These are phyloP conservation scores for Autographa gamma DNA, from an alignment of 2,888 invertebrate genomes.

Conservation along the genomic window DNA sequence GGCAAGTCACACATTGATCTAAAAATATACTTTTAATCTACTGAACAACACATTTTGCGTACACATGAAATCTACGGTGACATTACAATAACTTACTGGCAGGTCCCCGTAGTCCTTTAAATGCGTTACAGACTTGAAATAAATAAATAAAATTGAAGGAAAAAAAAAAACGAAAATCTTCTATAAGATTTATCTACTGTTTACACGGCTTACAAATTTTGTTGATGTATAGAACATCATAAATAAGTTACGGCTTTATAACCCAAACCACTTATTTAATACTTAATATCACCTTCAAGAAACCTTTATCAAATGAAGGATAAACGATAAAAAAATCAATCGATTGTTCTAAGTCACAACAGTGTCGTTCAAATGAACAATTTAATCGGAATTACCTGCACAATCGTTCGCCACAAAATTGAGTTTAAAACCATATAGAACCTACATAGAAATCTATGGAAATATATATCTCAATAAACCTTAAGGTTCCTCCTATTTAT, in stretches of 20 bases:
- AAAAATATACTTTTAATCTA: slow-evolving; percentile 39
- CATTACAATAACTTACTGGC: slow-evolving; percentile 75
- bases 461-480: too few species aligned
- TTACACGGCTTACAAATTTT: too few species aligned
- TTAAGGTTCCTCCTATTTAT: too few species aligned
- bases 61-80: slow-evolving; percentile 33
- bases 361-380: neutral
- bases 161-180: neutral
- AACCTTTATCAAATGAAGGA: neutral
- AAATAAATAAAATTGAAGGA: slow-evolving; percentile 45
- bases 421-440: neutral
- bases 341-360: neutral
- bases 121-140: slow-evolving; percentile 85
- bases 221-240: neutral
- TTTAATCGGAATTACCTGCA: neutral
- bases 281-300: neutral
- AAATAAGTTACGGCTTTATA: neutral
- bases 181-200: too few species aligned
- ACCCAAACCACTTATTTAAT: neutral
- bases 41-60: slow-evolving; percentile 38
- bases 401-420: neutral
- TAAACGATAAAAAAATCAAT: slow-evolving; percentile 1
- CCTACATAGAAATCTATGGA: neutral
- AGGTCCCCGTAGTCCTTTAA: slow-evolving; percentile 80
- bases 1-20: slow-evolving; percentile 38